Percentiles rank a stretch among this genome's conserved stretches.
phyloP scores from a whole-genome alignment of 2,888 invertebrate species.

The Epsilonema sp. region DNA sequence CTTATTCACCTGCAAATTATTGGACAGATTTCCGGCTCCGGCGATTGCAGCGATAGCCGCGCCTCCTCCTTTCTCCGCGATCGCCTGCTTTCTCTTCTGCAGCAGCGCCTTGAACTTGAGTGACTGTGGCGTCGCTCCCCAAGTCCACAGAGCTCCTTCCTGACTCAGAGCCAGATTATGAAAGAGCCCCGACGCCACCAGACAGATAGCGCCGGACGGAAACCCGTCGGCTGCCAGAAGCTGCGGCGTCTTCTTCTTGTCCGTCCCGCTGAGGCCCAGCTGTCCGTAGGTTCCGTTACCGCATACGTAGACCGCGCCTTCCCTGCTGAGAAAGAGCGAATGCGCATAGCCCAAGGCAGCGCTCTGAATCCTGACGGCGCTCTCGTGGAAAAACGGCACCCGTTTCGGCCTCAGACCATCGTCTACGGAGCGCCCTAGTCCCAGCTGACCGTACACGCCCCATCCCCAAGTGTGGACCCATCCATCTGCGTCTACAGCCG shows the following conservation, averaged over 20 bases:
- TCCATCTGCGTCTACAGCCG: constrained; percentile 56
- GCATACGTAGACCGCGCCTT: constrained; percentile 50
- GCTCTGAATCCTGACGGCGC: constrained; percentile 30
- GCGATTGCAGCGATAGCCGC: no score
- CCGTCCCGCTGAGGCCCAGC: constrained; percentile 43
- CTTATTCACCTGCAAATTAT: no score
- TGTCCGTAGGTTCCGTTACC: constrained; percentile 63
- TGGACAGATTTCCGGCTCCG: no score
- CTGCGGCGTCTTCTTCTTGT: neutral
- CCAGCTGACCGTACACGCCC: constrained; percentile 82
- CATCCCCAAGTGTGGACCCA: constrained; percentile 79
- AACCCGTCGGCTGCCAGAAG: neutral
- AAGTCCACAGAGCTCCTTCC: constrained; percentile 40
- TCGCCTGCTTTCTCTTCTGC: constrained; percentile 33
- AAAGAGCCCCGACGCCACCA: constrained; percentile 48
- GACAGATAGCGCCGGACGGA: neutral
- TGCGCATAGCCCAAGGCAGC: constrained; percentile 55
- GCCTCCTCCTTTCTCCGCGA: no score
- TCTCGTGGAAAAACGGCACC: neutral
- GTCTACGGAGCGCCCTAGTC: constrained; percentile 42
- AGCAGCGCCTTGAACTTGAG: constrained; percentile 46
- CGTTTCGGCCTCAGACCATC: neutral
- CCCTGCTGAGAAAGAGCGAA: constrained; percentile 45
- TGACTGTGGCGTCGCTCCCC: constrained; percentile 58
- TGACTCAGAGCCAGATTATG: constrained; percentile 37